phyloP scores from a whole-genome alignment of 1,140 invertebrate genomes.

The Lucilia sericata region DNA sequence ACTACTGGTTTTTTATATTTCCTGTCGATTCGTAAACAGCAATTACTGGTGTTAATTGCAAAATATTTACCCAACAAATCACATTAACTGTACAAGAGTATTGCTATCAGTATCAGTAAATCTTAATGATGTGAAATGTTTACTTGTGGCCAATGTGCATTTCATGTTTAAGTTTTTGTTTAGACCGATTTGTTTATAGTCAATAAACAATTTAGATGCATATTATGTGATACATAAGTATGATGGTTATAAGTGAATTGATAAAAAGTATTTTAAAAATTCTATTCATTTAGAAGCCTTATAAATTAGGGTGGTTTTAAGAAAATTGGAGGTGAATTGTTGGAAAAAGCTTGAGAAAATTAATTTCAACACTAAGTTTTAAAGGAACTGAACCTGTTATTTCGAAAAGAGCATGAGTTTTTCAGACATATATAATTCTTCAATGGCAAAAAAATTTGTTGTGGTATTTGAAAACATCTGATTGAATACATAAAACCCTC shows the following conservation, averaged over 20 bases:
- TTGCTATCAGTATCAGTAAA: neutral
- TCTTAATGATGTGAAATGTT: conserved; percentile 7
- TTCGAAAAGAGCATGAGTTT: too few relatives aligned
- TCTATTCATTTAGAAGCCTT: too few relatives aligned
- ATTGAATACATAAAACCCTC: too few relatives aligned
- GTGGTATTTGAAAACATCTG: too few relatives aligned
- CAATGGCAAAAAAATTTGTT: too few relatives aligned
- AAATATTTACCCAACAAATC: conserved; percentile 34
- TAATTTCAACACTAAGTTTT: too few relatives aligned
- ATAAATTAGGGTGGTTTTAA: neutral
- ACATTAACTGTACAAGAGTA: neutral
- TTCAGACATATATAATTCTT: too few relatives aligned
- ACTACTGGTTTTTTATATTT: neutral
- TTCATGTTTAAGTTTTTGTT: neutral
- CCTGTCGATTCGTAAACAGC: neutral
- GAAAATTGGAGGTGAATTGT: too few relatives aligned
- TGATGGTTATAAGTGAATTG: neutral
- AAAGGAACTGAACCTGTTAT: too few relatives aligned
- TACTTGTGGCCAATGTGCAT: neutral
- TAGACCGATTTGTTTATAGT: conserved; percentile 10
- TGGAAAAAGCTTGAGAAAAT: too few relatives aligned
- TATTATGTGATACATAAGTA: neutral
- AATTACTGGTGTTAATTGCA: conserved; percentile 29
- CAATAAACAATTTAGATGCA: conserved; percentile 37
- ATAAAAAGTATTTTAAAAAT: neutral